A percentile compares a stretch with the other conserved stretches of the same genome.
Evolutionary conservation across 2,797 vertebrate genomes (phyloP).

Genomic region (Propithecus perrieri): DNA sequence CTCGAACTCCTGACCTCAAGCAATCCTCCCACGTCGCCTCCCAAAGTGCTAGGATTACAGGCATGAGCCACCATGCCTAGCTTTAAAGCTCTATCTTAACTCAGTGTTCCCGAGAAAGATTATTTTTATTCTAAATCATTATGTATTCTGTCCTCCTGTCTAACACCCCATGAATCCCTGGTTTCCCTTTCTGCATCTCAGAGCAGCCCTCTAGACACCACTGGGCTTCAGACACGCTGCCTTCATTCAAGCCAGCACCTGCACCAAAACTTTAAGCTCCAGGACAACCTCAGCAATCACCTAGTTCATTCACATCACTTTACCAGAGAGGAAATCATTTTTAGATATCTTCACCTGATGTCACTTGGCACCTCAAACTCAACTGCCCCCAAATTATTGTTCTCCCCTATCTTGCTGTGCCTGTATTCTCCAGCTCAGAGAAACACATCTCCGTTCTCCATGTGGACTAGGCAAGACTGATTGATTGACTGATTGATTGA

Average conservation of each 20-base stretch:
- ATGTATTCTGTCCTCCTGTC: background rate
- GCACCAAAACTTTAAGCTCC: background rate
- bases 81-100: background rate
- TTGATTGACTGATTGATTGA: too few species aligned
- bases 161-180: background rate
- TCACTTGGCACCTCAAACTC: background rate
- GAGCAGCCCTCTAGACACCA: background rate
- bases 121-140: background rate
- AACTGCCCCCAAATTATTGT: background rate
- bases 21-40: too few species aligned
- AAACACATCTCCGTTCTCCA: background rate
- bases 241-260: background rate
- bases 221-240: background rate
- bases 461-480: background rate
- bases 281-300: background rate
- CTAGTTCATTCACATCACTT: background rate
- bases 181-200: background rate
- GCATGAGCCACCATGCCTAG: too few species aligned
- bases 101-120: background rate
- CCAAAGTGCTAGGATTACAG: too few species aligned
- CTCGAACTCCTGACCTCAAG: too few species aligned
- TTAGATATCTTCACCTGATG: background rate
- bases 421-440: background rate
- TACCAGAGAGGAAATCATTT: background rate
- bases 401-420: background rate